phyloP scores from a whole-genome alignment of 37 sponge, comb jelly and placozoan species.

The Aphrocallistes beatrix region DNA sequence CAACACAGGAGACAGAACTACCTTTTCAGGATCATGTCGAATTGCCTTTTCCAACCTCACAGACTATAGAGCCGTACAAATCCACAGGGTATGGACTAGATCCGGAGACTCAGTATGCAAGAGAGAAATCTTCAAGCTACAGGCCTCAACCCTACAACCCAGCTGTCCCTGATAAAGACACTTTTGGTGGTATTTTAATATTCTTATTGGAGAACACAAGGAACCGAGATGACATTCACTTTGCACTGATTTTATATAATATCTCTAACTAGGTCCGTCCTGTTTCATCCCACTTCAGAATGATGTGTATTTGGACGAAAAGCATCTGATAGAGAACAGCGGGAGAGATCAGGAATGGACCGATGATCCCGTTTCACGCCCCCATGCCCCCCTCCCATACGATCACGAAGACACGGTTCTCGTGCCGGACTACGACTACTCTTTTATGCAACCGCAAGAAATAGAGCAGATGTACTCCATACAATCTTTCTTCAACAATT shows the following conservation, averaged over 20 bases:
- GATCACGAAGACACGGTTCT: not conserved
- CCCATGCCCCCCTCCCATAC: not conserved
- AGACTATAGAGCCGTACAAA: no score
- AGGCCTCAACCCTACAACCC: no score
- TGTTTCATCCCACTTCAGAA: not conserved
- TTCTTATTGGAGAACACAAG: not conserved
- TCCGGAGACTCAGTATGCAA: no score
- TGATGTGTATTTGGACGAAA: not conserved
- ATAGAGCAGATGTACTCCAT: not conserved
- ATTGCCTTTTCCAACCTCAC: no score
- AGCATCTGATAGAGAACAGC: not conserved
- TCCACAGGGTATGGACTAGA: no score
- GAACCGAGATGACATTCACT: not conserved
- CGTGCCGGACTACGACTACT: not conserved
- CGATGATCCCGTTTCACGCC: not conserved
- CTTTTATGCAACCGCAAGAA: not conserved
- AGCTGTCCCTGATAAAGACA: not conserved
- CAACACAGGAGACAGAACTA: no score
- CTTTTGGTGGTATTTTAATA: not conserved
- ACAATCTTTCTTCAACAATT: not conserved
- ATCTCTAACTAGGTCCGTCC: not conserved
- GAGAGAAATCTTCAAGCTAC: no score
- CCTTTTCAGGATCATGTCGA: no score
- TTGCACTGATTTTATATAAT: not conserved
- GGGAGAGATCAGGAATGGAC: not conserved